Evolutionary conservation across 1,140 invertebrate species (phyloP), one percentile per base, ranked within the genome.

Genomic region (Dolichoris vasculosae): DNA sequence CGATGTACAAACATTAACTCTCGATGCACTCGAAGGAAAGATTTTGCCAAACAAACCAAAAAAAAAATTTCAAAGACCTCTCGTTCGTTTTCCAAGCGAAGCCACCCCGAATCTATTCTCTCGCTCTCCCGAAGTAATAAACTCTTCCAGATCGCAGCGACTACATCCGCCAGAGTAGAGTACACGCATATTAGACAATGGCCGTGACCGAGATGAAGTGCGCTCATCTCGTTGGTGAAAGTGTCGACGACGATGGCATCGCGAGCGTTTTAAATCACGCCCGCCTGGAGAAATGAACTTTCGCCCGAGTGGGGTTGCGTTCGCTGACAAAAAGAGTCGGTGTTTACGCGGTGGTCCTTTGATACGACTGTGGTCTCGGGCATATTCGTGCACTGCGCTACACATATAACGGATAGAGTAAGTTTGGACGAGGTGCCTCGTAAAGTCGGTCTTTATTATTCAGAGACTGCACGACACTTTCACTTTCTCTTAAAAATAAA

Each of bases 361-460:
- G 20, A 38, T 40, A 35, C 38, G 23, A 59, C 23, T 26, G 23
- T 26, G 23, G 55, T 26, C 55, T 26, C 4, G 55, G 13, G 23
- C 23, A 13, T 26, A 59, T 26, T 59, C 9, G 26, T 59, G 23
- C 26, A 59, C 20, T 59, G 3, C 17, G 30, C 67, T 20, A 40
- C 38, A 40, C 13, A 32, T 71, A 23, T 40, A 38, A 8, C 20
- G 15, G 38, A 40, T 73, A 7, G 20, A 73, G 20, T 43, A 59
- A 20, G 23, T 59, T 59, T 59, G 55, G 55, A 59, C 26, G 55
- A 6, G 23, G 2, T 43, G 35, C 2, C 69, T 73, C 69, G 38
- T 73, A 73, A 73, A 73, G 23, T 73, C 69, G 17, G 26, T 32
- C 40, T 73, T 73, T 69, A 38, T 69, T 43, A 43, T 73, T 73